A percentile compares a stretch with the other conserved stretches of the same genome.
phyloP scores from a whole-genome alignment of 2,888 invertebrate genomes.

The Ceratothoa steindachneri region DNA sequence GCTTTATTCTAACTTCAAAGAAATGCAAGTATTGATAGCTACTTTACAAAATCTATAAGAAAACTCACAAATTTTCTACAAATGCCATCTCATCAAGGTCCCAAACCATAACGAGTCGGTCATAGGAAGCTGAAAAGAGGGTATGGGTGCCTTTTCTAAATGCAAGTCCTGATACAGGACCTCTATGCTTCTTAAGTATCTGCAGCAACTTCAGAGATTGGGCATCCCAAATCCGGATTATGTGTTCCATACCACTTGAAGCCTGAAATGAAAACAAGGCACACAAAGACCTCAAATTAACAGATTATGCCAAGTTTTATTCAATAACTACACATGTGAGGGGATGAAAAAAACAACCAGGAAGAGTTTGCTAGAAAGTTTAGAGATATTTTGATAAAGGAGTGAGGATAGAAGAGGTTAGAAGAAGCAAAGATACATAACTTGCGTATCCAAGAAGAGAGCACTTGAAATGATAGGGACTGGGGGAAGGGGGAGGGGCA shows the following conservation, averaged over 20 bases:
- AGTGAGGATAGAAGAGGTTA: too few species aligned
- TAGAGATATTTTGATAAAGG: too few species aligned
- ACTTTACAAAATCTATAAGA: too few species aligned
- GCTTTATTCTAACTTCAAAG: too few species aligned
- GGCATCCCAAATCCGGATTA: constrained; percentile 80
- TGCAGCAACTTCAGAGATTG: constrained; percentile 70
- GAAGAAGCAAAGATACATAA: too few species aligned
- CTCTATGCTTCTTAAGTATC: constrained; percentile 73
- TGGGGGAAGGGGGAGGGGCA: too few species aligned
- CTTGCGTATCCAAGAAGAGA: too few species aligned
- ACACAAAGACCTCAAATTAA: constrained; percentile 27
- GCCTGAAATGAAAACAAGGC: constrained; percentile 57
- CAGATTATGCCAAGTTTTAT: not conserved
- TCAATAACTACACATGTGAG: not conserved
- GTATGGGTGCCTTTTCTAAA: constrained; percentile 82
- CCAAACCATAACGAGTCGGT: constrained; percentile 84
- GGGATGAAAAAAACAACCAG: not conserved
- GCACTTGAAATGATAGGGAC: too few species aligned
- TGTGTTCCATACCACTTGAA: constrained; percentile 64
- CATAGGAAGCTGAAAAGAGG: constrained; percentile 62
- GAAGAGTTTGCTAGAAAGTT: not conserved
- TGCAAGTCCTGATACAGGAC: constrained; percentile 68
- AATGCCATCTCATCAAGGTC: constrained; percentile 92
- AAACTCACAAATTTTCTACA: constrained; percentile 88
- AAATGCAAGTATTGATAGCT: too few species aligned